Evolutionary conservation across 2,888 invertebrate species (phyloP), one percentile per base, ranked within the genome.

Genomic region (Eupithecia exiguata): DNA sequence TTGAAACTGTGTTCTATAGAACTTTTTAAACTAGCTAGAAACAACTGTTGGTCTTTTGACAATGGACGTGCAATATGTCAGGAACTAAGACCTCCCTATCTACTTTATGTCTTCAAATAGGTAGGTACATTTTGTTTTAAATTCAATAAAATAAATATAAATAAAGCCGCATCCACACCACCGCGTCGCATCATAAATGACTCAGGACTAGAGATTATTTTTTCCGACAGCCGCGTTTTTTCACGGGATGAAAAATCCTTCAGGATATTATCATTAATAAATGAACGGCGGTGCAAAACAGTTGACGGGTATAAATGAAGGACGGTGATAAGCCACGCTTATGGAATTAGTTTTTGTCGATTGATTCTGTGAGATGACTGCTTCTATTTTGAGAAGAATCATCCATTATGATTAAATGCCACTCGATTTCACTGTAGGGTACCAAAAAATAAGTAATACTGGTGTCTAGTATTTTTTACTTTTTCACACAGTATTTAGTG

Each of bases 211-310:
- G 84, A 87, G 88, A 90, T 92, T 90, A 91, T 91, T 92, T 91
- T 49, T 93, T 88, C 78, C 81, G 85, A 81, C 74, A 70, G 82
- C 84, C 83, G 85, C 84, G 78, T 87, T 92, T 92, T 92, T 91
- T 84, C 88, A 87, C 81, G 85, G 84, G 86, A 85, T 88, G 87
- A 90, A 92, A 92, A 92, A 89, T 89, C 91, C 83, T 87, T 86
- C 92, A 40, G 94, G 94, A 94, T 91, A 94, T 94, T 92, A 91
- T 90, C 93, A 91, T 94, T 93, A 94, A 94, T 94, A 94, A 30
- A 94, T 93, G 90, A 89, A 93, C 89, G 89, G 82, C 86, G 85
- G 85, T 87, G 82, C 83, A 82, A 85, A 88, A 87, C 86, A 86
- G 86, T 82, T 87, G 89, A 89, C 88, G 86, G 82, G 86, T 88